Evolutionary conservation across 2,113 vertebrate species (phyloP), one percentile per base, ranked within the genome.

Genomic region (Oreochromis tanganicae): DNA sequence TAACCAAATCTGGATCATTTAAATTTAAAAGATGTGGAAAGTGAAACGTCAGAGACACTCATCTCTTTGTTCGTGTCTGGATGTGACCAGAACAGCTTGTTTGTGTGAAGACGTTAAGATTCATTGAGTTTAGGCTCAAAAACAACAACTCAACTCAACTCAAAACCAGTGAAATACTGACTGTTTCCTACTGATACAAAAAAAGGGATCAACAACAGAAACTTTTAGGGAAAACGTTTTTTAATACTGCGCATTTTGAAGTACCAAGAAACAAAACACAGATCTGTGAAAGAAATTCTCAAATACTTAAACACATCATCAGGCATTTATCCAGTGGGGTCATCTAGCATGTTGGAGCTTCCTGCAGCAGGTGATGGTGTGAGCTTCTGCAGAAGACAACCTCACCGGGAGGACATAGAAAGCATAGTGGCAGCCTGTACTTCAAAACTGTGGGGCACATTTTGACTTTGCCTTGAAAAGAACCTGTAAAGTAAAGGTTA

Each of bases 21-120:
- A 59, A 59, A 59, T 29, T 1, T 61, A 19, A 34, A 61, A 19
- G 5, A 34, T 61, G 57, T 14, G 7, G 5, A 71, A 71, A 73
- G 38, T 27, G 14, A 46, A 46, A 73, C 13, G 6, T 10, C 21
- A 73, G 46, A 27, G 41, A 73, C 21, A 46, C 21, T 46, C 41
- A 27, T 73, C 41, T 73, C 14, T 73, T 46, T 73, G 19, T 46
- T n/a, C 0, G 1, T 73, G 21, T 46, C 0, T 46, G 68, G 14
- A 46, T 27, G 14, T 27, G 41, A 46, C 38, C 21, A 24, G 36
- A 71, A 24, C 12, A 71, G 38, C 7, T 43, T 71, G 66, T 71
- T 43, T 71, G n/a, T 71, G 66, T 71, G n/a, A 43, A 43, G 66
- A 71, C 16, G 66, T 71, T 9, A 27, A 71, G 5, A 27, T 24